Percentiles rank a stretch among this genome's conserved stretches.
Evolutionary conservation across 2,888 invertebrate genomes (phyloP).

Genomic region (Ophonus ardosiacus): DNA sequence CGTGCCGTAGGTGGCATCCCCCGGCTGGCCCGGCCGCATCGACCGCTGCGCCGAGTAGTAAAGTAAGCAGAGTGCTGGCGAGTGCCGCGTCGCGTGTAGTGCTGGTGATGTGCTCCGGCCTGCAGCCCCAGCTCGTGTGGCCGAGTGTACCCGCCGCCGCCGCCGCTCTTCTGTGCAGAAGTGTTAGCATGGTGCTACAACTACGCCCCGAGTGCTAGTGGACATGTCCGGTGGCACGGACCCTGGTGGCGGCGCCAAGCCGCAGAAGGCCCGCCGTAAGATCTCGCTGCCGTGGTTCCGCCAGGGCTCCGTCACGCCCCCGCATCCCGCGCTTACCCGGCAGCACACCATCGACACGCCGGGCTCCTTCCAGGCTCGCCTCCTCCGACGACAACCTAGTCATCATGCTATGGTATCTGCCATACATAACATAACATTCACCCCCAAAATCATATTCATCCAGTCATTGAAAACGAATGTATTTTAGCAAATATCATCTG

Average conservation of each 20-base stretch:
- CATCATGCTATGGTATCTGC: conserved; percentile 76
- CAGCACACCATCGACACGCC: conserved; percentile 95
- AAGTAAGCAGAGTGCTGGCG: neutral
- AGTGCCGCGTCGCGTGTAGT: conserved; percentile 5
- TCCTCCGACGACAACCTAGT: conserved; percentile 83
- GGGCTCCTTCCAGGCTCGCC: conserved; percentile 88
- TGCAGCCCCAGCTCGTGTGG: conserved; percentile 1
- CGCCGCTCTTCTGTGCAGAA: conserved; percentile 73
- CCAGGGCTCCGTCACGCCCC: conserved; percentile 86
- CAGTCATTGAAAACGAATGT: neutral
- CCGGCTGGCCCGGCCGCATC: conserved; percentile 30
- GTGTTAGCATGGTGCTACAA: conserved; percentile 62
- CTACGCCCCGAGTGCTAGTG: conserved; percentile 21
- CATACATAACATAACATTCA: neutral
- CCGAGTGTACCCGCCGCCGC: neutral
- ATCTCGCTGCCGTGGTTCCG: conserved; percentile 94
- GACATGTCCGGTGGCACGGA: conserved; percentile 68
- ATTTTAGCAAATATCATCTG: too few species aligned
- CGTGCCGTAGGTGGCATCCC: conserved; percentile 33
- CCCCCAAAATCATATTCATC: neutral
- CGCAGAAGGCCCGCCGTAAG: conserved; percentile 87
- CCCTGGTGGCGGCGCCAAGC: conserved; percentile 74
- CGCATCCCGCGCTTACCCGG: conserved; percentile 86
- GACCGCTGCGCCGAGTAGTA: conserved; percentile 58
- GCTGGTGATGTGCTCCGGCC: neutral